phyloP scores from a whole-genome alignment of 2,888 invertebrate genomes.

The Calephelis perditalis region DNA sequence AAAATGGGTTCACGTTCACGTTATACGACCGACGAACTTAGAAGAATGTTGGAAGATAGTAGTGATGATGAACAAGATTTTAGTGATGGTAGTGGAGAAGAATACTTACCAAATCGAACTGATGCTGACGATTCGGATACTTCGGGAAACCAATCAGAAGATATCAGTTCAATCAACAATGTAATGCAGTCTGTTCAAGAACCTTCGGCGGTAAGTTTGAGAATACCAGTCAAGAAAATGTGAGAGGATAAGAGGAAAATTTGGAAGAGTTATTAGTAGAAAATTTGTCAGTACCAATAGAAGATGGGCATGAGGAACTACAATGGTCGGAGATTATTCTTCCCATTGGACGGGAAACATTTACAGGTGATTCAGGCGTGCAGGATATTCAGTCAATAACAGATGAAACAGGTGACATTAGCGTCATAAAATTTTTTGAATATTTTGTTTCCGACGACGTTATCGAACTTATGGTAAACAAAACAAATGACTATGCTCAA shows the following conservation, averaged over 20 bases:
- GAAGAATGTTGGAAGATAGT: slow-evolving; percentile 17
- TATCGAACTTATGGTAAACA: slow-evolving; percentile 17
- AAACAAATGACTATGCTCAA: slow-evolving; percentile 18
- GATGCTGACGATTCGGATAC: slow-evolving; percentile 16
- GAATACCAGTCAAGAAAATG: slow-evolving; percentile 14
- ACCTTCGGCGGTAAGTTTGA: slow-evolving; percentile 17
- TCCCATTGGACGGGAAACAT: slow-evolving; percentile 22
- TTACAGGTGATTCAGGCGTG: slow-evolving; percentile 20
- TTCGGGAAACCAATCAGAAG: slow-evolving; percentile 17
- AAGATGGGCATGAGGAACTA: slow-evolving; percentile 15
- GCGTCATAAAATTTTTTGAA: slow-evolving; percentile 8
- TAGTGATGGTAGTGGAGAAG: slow-evolving; percentile 16
- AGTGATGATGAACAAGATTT: slow-evolving; percentile 16
- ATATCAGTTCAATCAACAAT: slow-evolving; percentile 15
- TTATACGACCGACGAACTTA: no score
- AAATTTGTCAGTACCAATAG: slow-evolving; percentile 14
- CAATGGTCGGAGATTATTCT: slow-evolving; percentile 22
- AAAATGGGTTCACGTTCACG: no score
- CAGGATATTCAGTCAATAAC: slow-evolving; percentile 17
- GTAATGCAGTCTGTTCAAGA: slow-evolving; percentile 13
- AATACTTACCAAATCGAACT: slow-evolving; percentile 17
- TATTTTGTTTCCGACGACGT: slow-evolving; percentile 16
- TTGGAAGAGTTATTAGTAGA: slow-evolving; percentile 15
- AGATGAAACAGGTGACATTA: slow-evolving; percentile 10
- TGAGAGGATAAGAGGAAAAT: slow-evolving; percentile 14